A percentile compares a stretch with the other conserved stretches of the same genome.
Evolutionary conservation across 2,113 vertebrate species (phyloP).

Genomic region (Dermatemys mawii): DNA sequence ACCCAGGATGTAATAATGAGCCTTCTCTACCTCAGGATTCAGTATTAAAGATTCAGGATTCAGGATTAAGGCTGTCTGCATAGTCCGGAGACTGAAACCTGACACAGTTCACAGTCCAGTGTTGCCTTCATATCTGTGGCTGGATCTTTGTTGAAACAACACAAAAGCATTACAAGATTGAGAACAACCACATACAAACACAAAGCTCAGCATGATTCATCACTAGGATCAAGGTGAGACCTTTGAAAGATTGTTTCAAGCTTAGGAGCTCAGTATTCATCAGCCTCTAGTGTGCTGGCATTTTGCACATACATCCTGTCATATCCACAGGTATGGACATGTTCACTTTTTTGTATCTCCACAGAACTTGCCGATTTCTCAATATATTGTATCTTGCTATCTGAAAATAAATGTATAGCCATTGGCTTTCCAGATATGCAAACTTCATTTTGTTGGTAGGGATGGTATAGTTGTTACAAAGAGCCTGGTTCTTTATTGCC

Average conservation of each 20-base stretch:
- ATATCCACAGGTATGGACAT: background rate
- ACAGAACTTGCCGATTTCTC: background rate
- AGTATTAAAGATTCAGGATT: background rate
- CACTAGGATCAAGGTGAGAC: constrained; percentile 31
- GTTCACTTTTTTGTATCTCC: background rate
- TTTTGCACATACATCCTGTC: background rate
- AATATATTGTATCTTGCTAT: background rate
- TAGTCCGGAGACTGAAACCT: constrained; percentile 21
- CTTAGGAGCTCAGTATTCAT: constrained; percentile 37
- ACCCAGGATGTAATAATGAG: background rate
- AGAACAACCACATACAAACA: rapidly evolving
- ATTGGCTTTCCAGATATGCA: background rate
- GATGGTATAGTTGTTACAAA: background rate
- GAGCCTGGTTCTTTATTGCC: background rate
- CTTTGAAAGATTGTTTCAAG: constrained; percentile 29
- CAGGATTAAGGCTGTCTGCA: background rate
- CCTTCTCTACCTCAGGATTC: background rate
- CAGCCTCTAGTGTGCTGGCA: background rate
- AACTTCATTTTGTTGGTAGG: background rate
- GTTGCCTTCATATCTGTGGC: background rate
- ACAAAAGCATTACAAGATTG: background rate
- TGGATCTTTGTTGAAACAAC: background rate
- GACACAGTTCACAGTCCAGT: background rate
- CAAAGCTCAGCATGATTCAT: constrained; percentile 34
- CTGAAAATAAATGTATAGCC: background rate